phyloP scores from a whole-genome alignment of 2,797 vertebrate genomes.

The Phrynocephalus forsythii region DNA sequence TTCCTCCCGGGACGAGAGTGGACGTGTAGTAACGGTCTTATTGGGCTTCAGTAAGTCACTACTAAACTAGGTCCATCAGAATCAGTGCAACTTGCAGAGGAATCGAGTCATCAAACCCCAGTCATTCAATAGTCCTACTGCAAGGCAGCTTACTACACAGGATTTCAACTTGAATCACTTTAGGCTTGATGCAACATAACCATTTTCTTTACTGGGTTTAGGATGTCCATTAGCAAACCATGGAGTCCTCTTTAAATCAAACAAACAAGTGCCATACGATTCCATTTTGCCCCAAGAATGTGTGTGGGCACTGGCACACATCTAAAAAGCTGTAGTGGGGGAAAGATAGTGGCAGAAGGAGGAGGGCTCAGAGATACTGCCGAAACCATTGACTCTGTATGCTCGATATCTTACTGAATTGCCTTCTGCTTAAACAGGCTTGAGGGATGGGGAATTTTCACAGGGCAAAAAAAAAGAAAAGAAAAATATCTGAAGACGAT shows the following conservation, averaged over 20 bases:
- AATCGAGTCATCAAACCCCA: no score
- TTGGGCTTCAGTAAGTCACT: no score
- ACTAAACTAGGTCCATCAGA: no score
- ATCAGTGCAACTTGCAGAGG: no score
- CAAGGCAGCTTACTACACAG: no score
- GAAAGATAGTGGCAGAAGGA: background rate
- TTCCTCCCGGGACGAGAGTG: no score
- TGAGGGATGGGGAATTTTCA: background rate
- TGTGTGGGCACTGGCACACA: no score
- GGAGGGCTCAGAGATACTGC: background rate
- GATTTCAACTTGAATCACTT: no score
- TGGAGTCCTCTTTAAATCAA: background rate
- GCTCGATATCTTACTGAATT: background rate
- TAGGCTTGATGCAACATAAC: background rate
- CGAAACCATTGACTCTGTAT: fast-evolving
- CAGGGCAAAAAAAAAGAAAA: background rate
- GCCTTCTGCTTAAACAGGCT: background rate
- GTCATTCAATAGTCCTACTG: no score
- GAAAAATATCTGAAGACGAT: background rate
- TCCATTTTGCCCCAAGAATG: background rate
- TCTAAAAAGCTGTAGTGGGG: background rate
- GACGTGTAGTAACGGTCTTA: no score
- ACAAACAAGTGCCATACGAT: fast-evolving
- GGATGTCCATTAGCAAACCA: background rate
- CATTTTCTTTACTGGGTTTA: background rate